A percentile compares a stretch with the other conserved stretches of the same genome.
phyloP scores from a whole-genome alignment of 2,888 invertebrate genomes.

The Callosobruchus maculatus region DNA sequence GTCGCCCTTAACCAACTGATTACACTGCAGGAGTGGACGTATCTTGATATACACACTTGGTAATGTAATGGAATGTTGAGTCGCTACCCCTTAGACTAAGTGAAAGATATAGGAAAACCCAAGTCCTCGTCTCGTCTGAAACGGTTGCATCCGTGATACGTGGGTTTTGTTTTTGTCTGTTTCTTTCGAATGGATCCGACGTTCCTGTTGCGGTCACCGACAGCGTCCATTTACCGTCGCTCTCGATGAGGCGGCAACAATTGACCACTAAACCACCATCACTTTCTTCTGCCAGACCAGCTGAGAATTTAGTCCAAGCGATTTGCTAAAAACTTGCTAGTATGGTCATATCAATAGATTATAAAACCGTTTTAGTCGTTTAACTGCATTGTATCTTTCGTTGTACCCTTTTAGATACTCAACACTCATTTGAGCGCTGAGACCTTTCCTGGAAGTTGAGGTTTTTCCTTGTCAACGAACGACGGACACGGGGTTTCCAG shows the following conservation, averaged over 20 bases:
- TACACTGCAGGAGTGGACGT: no score
- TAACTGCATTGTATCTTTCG: no score
- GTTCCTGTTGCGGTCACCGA: background rate
- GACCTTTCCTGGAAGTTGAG: no score
- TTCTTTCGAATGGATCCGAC: background rate
- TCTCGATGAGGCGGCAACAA: background rate
- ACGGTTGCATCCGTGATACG: background rate
- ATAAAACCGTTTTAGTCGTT: no score
- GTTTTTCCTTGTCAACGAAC: no score
- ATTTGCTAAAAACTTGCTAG: background rate
- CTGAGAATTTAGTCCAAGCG: background rate
- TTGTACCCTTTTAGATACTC: no score
- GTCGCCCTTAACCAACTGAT: no score
- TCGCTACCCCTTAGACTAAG: background rate
- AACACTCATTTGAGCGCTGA: no score
- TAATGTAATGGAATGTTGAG: no score
- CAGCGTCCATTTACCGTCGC: background rate
- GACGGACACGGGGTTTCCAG: no score
- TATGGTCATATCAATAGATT: no score
- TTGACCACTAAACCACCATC: background rate
- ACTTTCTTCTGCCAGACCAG: background rate
- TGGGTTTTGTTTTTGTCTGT: background rate
- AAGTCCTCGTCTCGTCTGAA: background rate
- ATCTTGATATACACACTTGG: no score
- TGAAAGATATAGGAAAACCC: background rate